Percentiles rank a stretch among this genome's conserved stretches.
phyloP scores from a whole-genome alignment of 1,140 invertebrate species.

The fruit fly (Drosophila melanogaster) region DNA sequence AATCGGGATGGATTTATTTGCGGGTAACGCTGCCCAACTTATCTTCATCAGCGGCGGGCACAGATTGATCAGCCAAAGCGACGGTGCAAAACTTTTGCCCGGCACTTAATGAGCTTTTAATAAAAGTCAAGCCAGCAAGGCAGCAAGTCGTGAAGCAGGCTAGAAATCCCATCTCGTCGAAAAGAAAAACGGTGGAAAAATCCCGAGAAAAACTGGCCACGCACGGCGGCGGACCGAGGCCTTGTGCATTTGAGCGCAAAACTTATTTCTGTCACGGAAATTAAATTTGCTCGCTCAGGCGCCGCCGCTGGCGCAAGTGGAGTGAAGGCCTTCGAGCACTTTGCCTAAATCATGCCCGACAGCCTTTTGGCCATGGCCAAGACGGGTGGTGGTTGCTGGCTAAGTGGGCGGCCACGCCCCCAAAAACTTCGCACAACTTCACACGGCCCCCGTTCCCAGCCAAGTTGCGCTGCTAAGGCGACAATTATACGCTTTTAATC shows the following conservation, averaged over 20 bases:
- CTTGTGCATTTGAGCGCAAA: conserved; percentile 80
- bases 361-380: conserved; percentile 49
- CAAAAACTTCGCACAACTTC: conserved; percentile 72
- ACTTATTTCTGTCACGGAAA: conserved; percentile 83
- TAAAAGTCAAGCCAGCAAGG: conserved; percentile 67
- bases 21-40: conserved; percentile 39
- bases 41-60: conserved; percentile 41
- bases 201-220: conserved; percentile 38
- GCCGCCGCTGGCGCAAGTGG: conserved; percentile 50
- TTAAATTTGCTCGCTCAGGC: conserved; percentile 78
- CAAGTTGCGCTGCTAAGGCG: conserved; percentile 67
- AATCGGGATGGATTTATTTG: conserved; percentile 65
- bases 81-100: conserved; percentile 58
- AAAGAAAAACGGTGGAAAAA: conserved; percentile 43
- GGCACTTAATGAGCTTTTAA: conserved; percentile 80
- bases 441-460: not conserved
- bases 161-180: conserved; percentile 2
- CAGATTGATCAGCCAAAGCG: conserved; percentile 57
- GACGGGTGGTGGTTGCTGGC: not conserved
- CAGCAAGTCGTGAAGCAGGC: not conserved
- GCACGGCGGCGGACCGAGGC: conserved; percentile 50
- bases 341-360: conserved; percentile 83
- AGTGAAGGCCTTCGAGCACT: conserved; percentile 64
- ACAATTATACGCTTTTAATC: conserved; percentile 83
- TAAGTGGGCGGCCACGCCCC: conserved; percentile 25